These are phyloP conservation scores for Trichogramma pretiosum DNA, from an alignment of 1,140 invertebrate genomes.

Conservation along the genomic window DNA sequence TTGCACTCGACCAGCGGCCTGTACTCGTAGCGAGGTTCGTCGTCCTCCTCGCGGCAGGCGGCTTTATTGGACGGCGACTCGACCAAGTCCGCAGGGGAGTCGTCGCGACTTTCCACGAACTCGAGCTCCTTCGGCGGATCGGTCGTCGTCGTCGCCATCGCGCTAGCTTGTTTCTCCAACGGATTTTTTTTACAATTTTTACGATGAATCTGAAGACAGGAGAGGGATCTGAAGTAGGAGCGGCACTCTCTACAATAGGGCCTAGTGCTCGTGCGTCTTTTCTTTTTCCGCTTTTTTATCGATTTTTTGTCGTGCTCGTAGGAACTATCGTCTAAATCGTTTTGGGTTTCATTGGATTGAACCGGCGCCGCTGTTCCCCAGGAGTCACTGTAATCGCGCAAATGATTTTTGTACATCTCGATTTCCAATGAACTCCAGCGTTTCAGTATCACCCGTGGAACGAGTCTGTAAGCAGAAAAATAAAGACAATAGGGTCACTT, in stretches of 20 bases:
- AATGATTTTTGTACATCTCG: constrained; percentile 8
- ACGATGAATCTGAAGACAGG: too few species aligned
- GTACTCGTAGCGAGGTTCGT: too few species aligned
- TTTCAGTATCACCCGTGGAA: background rate
- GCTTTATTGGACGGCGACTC: too few species aligned
- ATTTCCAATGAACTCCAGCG: constrained; percentile 12
- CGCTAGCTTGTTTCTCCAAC: too few species aligned
- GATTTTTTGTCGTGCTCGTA: too few species aligned
- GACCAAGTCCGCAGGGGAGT: too few species aligned
- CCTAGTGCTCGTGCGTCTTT: background rate
- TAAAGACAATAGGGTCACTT: too few species aligned
- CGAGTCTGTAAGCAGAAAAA: constrained; percentile 9
- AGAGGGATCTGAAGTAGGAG: constrained; percentile 14
- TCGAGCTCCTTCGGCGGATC: background rate
- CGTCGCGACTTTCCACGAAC: too few species aligned
- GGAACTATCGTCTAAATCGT: too few species aligned
- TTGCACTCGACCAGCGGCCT: constrained; percentile 3
- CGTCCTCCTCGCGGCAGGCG: too few species aligned
- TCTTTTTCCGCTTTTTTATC: background rate
- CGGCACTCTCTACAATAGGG: constrained; percentile 12
- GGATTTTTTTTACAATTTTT: background rate
- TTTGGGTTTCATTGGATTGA: background rate
- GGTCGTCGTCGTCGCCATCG: background rate
- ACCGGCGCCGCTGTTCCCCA: background rate
- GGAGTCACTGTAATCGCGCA: constrained; percentile 3